Percentiles rank a stretch among this genome's conserved stretches.
phyloP scores from a whole-genome alignment of 35 echinoderm and acorn worm genomes.

The Hemicentrotus pulcherrimus region DNA sequence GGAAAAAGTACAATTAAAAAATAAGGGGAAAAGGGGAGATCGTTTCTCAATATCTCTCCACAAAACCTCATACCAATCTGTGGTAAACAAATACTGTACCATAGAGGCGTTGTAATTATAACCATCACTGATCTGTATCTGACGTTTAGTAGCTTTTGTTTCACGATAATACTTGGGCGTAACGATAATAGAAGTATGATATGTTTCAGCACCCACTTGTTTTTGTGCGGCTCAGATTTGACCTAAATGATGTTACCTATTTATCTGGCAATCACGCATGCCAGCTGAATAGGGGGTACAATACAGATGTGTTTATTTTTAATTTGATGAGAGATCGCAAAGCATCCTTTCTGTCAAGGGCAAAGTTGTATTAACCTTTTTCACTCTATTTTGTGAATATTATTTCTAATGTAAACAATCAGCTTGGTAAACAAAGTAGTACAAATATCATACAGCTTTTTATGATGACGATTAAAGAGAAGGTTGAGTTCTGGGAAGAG shows the following conservation, averaged over 20 bases:
- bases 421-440: not conserved
- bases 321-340: not conserved
- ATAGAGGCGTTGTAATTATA: constrained; percentile 22
- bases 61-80: not conserved
- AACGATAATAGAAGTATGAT: not conserved
- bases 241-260: not conserved
- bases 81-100: not conserved
- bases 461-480: too few species aligned
- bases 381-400: too few species aligned
- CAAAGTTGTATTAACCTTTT: too few species aligned
- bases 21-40: not conserved
- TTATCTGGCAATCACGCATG: not conserved
- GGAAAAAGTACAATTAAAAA: not conserved
- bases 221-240: not conserved
- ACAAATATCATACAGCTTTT: too few species aligned
- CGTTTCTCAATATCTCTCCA: not conserved
- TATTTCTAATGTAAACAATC: not conserved
- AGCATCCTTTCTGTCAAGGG: not conserved
- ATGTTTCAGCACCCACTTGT: not conserved
- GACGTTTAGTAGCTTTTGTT: not conserved
- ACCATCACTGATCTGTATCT: not conserved
- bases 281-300: not conserved
- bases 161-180: not conserved
- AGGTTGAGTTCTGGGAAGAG: too few species aligned
- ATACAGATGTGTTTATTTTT: not conserved